These are phyloP conservation scores for Ciona savignyi DNA, from an alignment of 23 tunicate genomes.

Conservation along the genomic window DNA sequence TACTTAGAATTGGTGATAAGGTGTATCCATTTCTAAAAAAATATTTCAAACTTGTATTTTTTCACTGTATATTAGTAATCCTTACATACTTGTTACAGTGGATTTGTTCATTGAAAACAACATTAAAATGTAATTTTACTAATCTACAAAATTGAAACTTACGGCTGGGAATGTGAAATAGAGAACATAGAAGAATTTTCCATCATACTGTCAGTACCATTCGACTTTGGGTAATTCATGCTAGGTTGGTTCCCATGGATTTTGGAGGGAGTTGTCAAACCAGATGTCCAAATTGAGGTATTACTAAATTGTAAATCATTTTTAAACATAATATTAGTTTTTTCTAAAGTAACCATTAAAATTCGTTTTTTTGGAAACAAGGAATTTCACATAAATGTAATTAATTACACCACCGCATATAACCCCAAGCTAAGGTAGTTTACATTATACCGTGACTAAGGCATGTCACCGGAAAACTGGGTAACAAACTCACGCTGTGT, in stretches of 20 bases:
- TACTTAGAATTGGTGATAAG: constrained; percentile 28
- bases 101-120: too few relatives aligned
- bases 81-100: too few relatives aligned
- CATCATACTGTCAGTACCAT: constrained; percentile 1
- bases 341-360: constrained; percentile 1
- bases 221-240: background rate
- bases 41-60: too few relatives aligned
- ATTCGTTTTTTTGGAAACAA: too few relatives aligned
- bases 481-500: constrained; percentile 12
- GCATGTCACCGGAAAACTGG: too few relatives aligned
- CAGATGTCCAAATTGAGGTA: constrained; percentile 34
- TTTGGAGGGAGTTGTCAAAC: constrained; percentile 16
- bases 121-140: too few relatives aligned
- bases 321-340: too few relatives aligned
- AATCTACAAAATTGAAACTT: constrained; percentile 4
- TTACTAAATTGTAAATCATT: too few relatives aligned
- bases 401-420: too few relatives aligned
- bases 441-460: too few relatives aligned
- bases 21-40: constrained; percentile 33
- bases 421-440: too few relatives aligned
- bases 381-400: background rate
- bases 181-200: constrained; percentile 15
- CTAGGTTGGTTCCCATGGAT: background rate
- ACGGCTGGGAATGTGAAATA: background rate
- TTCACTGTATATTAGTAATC: too few relatives aligned